A percentile compares a stretch with the other conserved stretches of the same genome.
phyloP scores from a whole-genome alignment of 2,797 vertebrate species.

The Lycodopsis pacificus region DNA sequence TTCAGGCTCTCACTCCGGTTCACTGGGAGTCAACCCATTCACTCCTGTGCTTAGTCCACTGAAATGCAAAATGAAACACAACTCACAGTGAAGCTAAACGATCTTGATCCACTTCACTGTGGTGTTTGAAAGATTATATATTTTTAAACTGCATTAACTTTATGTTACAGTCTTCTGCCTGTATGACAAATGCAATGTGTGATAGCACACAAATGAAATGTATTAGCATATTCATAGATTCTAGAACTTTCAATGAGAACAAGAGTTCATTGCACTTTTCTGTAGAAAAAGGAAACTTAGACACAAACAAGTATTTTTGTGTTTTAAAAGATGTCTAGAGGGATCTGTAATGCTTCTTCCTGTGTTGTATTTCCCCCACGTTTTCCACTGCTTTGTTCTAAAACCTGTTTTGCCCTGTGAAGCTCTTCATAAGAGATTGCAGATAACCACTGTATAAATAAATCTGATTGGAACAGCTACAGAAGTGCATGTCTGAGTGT shows the following conservation, averaged over 20 bases:
- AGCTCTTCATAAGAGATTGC: conserved; percentile 6
- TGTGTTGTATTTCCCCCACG: fast-evolving
- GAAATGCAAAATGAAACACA: no score
- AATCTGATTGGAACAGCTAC: conserved; percentile 1
- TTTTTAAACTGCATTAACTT: no score
- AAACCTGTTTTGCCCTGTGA: not conserved
- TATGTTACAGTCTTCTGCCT: no score
- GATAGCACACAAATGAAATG: no score
- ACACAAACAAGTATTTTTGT: not conserved
- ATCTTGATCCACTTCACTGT: not conserved
- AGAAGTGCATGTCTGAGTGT: not conserved
- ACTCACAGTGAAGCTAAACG: not conserved
- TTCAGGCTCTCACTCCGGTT: no score
- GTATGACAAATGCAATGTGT: not conserved
- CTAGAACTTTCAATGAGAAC: no score
- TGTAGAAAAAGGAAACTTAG: not conserved
- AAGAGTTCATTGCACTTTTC: no score
- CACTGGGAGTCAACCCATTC: no score
- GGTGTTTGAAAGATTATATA: no score
- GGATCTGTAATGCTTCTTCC: not conserved
- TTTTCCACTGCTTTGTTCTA: not conserved
- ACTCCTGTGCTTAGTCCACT: no score
- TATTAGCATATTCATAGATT: no score
- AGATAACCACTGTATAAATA: conserved; percentile 21
- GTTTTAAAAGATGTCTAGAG: not conserved